Conservation (phyloP, 1,140 invertebrate species). For the Pseudachorutes palmiensis region DNA sequence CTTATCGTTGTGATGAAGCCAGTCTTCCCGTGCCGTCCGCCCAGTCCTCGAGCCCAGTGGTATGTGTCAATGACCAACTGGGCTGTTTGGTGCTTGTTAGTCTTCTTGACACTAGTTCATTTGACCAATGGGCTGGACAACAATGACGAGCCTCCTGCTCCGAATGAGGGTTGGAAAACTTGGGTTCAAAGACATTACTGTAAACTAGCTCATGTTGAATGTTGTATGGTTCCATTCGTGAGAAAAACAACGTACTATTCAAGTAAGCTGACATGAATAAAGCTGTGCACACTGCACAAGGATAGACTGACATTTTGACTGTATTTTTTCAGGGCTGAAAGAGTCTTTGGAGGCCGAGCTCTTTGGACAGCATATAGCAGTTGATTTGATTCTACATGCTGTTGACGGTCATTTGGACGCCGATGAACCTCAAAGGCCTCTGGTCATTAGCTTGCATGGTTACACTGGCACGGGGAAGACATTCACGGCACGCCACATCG, state of each 20-base stretch:
- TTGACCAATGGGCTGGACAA: too few species aligned
- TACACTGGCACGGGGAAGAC: slow-evolving; percentile 36
- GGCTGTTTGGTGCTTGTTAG: too few species aligned
- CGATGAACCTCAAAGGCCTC: slow-evolving; percentile 41
- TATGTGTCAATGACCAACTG: too few species aligned
- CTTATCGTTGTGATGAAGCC: too few species aligned
- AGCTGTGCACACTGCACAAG: background rate
- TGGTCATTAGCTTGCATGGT: slow-evolving; percentile 44
- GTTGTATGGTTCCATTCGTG: background rate
- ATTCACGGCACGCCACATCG: slow-evolving; percentile 22
- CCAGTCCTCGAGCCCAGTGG: too few species aligned
- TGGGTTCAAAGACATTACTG: background rate
- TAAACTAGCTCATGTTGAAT: background rate
- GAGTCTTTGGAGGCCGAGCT: slow-evolving; percentile 27
- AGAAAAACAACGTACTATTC: background rate
- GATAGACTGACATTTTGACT: background rate
- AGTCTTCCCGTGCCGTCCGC: too few species aligned
- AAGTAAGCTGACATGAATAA: background rate
- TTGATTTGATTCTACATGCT: slow-evolving; percentile 37
- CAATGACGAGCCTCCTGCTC: background rate
- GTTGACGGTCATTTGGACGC: slow-evolving; percentile 41
- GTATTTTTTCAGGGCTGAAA: background rate
- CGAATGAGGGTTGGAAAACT: background rate
- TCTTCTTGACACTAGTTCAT: too few species aligned
- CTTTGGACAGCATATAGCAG: slow-evolving; percentile 45